Base-by-base conservation (phyloP, 2,888 invertebrate genomes). In the Orchestes rusci region DNA sequence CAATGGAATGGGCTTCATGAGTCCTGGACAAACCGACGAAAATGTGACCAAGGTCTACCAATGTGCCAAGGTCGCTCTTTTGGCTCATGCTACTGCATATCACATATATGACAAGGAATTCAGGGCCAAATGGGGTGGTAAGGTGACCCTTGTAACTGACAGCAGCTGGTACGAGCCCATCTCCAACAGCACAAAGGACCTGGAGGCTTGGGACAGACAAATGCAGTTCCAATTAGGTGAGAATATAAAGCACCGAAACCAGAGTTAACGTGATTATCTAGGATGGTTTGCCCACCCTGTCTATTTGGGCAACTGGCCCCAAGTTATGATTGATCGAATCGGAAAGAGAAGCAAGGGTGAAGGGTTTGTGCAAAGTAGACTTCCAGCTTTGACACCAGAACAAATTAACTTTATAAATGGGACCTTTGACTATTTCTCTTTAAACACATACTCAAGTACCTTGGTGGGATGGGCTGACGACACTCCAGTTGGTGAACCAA, bases 401-500 rank as follows among this genome's bases (percentile, higher is more conserved):
- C 82, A 85, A 68, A 68, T 82, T 3, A 60, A 68, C 8, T 67
- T 70, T 43, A 75, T 86, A 20, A 67, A 65, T 16, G 79, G 74
- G 0, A 77, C 84, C 0, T 71, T 73, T 2, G 86, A 89, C 61
- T 84, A 82, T 64, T 70, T 87, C 39, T 85, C 84, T 1, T 62
- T 87, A 12, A 88, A 88, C 60, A 42, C 42, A 45, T 46, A 42
- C 27, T 46, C 46, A 19, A 46, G 46, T 18, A 42, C 43, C 2
- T 16, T 43, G 3, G 31, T 42, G 12, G 38, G 38, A 17, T 46
- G 41, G 36, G 36, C 38, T 16, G 46, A 43, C 15, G 50, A 50
- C 3, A 33, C 34, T 13, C 41, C 41, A 3, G 40, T 47, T 17
- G 17, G 29, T n/a, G 13, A 30, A 4, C 46, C 50, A 1, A 46